Percentiles rank a stretch among this genome's conserved stretches.
Conservation (phyloP, 2,113 vertebrate species). For the Microtus ochrogaster region DNA sequence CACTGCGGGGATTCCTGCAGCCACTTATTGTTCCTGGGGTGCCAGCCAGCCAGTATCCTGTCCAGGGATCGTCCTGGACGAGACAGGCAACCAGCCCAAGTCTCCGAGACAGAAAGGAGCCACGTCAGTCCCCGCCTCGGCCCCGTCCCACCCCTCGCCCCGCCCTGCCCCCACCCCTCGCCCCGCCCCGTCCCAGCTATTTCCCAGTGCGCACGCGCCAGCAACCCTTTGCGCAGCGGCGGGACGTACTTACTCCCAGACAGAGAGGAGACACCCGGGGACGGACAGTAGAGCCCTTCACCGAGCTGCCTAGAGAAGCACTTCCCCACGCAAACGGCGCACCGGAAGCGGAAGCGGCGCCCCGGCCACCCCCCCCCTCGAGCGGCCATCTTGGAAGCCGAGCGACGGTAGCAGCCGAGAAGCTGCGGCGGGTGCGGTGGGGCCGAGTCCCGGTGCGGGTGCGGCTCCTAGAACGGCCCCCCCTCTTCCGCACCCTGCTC, state of each 20-base stretch:
- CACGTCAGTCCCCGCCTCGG: no score
- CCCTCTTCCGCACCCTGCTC: conserved; percentile 72
- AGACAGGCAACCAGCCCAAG: not conserved
- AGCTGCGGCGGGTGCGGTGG: not conserved
- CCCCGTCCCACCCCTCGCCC: no score
- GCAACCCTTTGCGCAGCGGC: rapidly evolving
- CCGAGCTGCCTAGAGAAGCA: conserved; percentile 60
- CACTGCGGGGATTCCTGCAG: not conserved
- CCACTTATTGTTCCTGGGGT: not conserved
- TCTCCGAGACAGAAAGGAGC: no score
- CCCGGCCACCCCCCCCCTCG: not conserved
- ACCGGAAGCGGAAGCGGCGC: not conserved
- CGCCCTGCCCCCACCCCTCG: no score
- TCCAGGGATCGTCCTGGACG: not conserved
- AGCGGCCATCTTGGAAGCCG: conserved; percentile 11
- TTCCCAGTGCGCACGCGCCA: conserved; percentile 12
- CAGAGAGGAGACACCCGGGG: not conserved
- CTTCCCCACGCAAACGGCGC: not conserved
- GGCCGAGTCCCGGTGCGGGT: conserved; percentile 3
- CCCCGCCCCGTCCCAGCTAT: no score
- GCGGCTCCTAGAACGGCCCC: conserved; percentile 36
- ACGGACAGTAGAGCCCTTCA: not conserved
- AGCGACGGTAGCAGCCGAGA: not conserved
- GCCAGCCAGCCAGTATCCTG: not conserved
- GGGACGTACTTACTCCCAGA: rapidly evolving